Conservation (phyloP, 2,113 vertebrate genomes). For the Marmota monax region DNA sequence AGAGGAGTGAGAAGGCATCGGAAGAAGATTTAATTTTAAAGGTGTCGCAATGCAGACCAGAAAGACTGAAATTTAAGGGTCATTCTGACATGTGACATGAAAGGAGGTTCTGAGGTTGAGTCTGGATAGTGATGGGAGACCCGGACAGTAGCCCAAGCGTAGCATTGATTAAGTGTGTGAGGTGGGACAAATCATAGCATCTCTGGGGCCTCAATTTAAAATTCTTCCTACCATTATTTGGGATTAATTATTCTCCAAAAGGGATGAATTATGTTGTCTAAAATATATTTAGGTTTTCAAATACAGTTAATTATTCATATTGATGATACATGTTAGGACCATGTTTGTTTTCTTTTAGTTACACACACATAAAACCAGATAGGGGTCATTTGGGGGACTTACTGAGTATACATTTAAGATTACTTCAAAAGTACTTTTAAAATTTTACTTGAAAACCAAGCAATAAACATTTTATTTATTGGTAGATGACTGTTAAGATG, state of each 20-base stretch:
- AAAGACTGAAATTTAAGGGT: neutral
- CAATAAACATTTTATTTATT: neutral
- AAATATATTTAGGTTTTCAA: neutral
- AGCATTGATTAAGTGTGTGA: neutral
- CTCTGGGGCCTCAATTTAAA: neutral
- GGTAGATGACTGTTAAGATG: neutral
- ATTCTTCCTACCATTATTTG: neutral
- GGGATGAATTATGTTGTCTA: neutral
- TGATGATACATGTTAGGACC: neutral
- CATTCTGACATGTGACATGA: neutral
- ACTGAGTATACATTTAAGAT: neutral
- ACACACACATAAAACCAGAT: neutral
- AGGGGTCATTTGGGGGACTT: neutral
- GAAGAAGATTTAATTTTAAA: constrained; percentile 86
- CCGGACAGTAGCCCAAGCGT: neutral
- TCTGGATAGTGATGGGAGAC: neutral
- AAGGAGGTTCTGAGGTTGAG: neutral
- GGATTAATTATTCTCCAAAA: constrained; percentile 39
- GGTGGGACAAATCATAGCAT: neutral
- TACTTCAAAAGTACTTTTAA: neutral
- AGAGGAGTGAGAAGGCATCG: constrained; percentile 80
- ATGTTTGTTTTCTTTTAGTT: neutral
- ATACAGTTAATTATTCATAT: neutral
- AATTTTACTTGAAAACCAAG: neutral
- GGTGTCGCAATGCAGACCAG: constrained; percentile 82